These are phyloP conservation scores for Spondyliosoma cantharus DNA, from an alignment of 2,797 vertebrate genomes.

Conservation along the genomic window DNA sequence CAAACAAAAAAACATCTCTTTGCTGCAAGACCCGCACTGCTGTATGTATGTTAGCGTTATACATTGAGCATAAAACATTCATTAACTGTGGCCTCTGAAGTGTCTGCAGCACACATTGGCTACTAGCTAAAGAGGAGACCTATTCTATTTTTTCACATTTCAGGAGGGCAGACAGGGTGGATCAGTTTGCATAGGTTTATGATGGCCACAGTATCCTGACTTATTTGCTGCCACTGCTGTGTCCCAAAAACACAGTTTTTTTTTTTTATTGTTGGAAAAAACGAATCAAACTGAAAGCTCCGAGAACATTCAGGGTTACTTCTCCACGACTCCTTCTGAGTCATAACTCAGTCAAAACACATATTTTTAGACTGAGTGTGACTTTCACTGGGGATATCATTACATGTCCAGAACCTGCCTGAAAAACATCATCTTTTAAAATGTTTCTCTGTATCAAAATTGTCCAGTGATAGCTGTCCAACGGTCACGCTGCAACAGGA, in stretches of 20 bases:
- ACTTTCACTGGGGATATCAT: neutral
- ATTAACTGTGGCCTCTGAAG: slow-evolving; percentile 37
- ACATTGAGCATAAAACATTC: slow-evolving; percentile 44
- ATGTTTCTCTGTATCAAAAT: slow-evolving; percentile 6
- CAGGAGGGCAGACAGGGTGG: slow-evolving; percentile 54
- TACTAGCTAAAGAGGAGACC: slow-evolving; percentile 38
- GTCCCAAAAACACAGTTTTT: slow-evolving; percentile 5
- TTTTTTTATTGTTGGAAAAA: neutral
- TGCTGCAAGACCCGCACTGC: slow-evolving; percentile 4
- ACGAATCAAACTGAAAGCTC: slow-evolving; percentile 8
- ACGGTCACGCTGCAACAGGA: neutral
- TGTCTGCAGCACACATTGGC: slow-evolving; percentile 32
- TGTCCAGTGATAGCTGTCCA: neutral
- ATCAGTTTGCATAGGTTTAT: slow-evolving; percentile 83
- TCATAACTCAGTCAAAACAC: neutral
- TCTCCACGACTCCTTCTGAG: neutral
- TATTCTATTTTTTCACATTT: slow-evolving; percentile 69
- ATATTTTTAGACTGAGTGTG: neutral
- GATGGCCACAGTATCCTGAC: slow-evolving; percentile 37
- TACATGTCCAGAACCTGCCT: slow-evolving; percentile 2
- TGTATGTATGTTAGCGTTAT: slow-evolving; percentile 22
- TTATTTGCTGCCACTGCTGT: slow-evolving; percentile 3
- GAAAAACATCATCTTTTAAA: slow-evolving; percentile 1
- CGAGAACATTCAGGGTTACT: neutral
- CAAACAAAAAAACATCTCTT: slow-evolving; percentile 46